phyloP scores from a whole-genome alignment of 2,113 vertebrate species.

The Alligator mississippiensis region DNA sequence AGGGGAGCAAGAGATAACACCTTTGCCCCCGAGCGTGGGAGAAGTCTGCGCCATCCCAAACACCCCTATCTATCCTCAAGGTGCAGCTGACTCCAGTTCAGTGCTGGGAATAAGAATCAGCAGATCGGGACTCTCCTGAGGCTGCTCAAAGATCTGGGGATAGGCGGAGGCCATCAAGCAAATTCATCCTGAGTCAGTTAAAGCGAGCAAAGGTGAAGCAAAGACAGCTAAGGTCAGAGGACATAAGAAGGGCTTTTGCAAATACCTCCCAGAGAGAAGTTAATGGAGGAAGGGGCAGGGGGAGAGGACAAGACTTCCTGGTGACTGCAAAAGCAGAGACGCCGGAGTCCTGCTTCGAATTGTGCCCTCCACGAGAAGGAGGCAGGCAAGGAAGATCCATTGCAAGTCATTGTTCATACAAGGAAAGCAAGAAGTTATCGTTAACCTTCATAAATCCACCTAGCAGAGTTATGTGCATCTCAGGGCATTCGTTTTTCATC shows the following conservation, averaged over 20 bases:
- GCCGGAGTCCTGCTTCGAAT: neutral
- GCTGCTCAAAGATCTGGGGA: neutral
- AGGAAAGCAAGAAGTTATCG: rapidly evolving
- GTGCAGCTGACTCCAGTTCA: neutral
- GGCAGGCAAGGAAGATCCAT: neutral
- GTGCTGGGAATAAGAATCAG: neutral
- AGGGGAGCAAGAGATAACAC: too few relatives aligned
- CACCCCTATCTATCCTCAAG: neutral
- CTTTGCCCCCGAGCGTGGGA: neutral
- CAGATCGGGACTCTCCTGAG: neutral
- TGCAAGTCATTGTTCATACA: neutral
- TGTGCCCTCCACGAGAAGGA: neutral
- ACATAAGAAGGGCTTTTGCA: neutral
- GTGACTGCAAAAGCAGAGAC: neutral
- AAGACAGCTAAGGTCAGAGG: neutral
- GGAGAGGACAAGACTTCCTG: neutral
- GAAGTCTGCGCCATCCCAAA: conserved; percentile 18
- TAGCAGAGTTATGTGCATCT: neutral
- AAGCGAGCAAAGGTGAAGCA: neutral
- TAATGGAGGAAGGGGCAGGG: neutral
- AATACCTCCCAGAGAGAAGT: neutral
- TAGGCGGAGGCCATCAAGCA: neutral
- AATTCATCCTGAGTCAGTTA: neutral
- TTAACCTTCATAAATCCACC: neutral
- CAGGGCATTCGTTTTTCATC: neutral